phyloP scores from a whole-genome alignment of 2,888 invertebrate genomes.

The Gnatocerus cornutus region DNA sequence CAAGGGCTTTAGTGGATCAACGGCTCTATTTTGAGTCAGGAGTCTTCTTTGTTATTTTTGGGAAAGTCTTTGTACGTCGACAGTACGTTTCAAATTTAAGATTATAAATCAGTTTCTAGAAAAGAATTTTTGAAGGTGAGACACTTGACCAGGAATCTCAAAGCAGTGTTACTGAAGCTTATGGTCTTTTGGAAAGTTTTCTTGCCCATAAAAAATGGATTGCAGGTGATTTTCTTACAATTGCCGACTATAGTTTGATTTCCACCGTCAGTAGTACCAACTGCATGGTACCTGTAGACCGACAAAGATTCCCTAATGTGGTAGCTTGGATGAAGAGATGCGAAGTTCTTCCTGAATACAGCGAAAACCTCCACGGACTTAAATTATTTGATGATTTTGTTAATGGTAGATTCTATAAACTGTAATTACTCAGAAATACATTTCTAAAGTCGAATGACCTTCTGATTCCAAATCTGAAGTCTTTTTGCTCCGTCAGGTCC shows the following conservation, averaged over 20 bases:
- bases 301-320: conserved; percentile 62
- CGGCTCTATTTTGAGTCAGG: conserved; percentile 74
- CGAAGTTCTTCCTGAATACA: conserved; percentile 57
- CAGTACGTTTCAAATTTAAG: no score
- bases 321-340: conserved; percentile 61
- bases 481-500: no score
- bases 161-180: conserved; percentile 55
- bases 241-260: conserved; percentile 58
- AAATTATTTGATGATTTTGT: conserved; percentile 11
- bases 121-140: conserved; percentile 3
- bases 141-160: neutral
- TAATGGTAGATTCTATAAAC: neutral
- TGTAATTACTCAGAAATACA: no score
- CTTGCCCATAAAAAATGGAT: conserved; percentile 66
- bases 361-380: conserved; percentile 26
- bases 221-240: conserved; percentile 57
- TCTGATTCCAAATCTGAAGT: no score
- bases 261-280: conserved; percentile 54
- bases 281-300: conserved; percentile 50
- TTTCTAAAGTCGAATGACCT: no score
- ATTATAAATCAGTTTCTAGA: no score
- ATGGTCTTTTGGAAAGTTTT: conserved; percentile 71
- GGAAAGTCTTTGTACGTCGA: neutral
- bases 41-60: conserved; percentile 55
- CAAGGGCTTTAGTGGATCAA: conserved; percentile 73